These are phyloP conservation scores for Centropyge bicolor DNA, from an alignment of 2,797 vertebrate species.

Conservation along the genomic window DNA sequence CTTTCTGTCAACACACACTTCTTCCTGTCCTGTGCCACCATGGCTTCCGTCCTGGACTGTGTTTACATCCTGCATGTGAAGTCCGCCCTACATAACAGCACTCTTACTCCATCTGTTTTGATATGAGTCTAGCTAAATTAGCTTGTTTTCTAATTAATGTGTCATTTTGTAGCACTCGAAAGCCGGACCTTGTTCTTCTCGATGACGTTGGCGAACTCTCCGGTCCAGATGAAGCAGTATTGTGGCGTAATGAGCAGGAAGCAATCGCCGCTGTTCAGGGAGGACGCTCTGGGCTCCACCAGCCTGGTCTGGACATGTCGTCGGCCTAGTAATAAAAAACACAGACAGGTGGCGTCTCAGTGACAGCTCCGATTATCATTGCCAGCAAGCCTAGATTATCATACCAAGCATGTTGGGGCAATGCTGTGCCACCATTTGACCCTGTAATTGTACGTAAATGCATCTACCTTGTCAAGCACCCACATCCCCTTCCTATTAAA, in stretches of 20 bases:
- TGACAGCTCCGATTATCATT: neutral
- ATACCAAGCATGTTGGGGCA: neutral
- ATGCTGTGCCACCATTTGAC: neutral
- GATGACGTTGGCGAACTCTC: conserved; percentile 96
- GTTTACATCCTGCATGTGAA: conserved; percentile 69
- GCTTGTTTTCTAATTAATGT: neutral
- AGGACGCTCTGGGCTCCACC: conserved; percentile 93
- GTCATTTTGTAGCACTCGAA: neutral
- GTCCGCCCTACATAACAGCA: conserved; percentile 1
- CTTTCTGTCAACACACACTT: conserved; percentile 39
- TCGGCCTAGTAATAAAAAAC: conserved; percentile 83
- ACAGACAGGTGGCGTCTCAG: conserved; percentile 26
- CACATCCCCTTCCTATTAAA: neutral
- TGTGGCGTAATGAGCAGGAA: conserved; percentile 93
- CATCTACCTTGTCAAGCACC: neutral
- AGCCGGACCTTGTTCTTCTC: conserved; percentile 92
- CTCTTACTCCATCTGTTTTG: neutral
- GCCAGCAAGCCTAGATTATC: conserved; percentile 20
- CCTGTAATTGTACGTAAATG: conserved; percentile 3
- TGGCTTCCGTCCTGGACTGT: conserved; percentile 56
- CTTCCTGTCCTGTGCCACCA: conserved; percentile 51
- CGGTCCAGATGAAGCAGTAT: conserved; percentile 93
- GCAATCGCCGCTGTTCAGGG: conserved; percentile 95
- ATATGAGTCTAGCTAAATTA: neutral
- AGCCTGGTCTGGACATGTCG: conserved; percentile 95